A percentile compares a stretch with the other conserved stretches of the same genome.
Conservation (phyloP, 2,888 invertebrate species). For the Lamellibrachia satsuma region DNA sequence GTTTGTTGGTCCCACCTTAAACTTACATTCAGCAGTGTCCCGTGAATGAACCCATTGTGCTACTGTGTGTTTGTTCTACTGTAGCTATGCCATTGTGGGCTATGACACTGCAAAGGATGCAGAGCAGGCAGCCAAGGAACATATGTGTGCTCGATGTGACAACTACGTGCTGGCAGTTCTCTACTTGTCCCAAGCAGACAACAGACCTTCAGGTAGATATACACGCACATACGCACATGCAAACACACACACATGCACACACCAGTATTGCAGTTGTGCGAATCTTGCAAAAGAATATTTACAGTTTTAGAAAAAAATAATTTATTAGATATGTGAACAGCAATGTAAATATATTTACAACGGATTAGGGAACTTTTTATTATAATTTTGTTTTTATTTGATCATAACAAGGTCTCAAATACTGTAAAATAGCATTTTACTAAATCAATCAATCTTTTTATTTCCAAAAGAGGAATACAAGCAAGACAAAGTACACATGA, state of each 20-base stretch:
- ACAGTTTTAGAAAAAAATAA: background rate
- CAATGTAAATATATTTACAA: background rate
- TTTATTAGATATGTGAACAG: background rate
- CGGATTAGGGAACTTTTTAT: background rate
- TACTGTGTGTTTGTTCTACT: background rate
- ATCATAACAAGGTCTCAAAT: no score
- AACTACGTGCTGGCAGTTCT: background rate
- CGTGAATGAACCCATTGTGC: background rate
- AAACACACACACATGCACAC: background rate
- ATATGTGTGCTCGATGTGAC: background rate
- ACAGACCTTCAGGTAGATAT: background rate
- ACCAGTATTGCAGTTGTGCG: background rate
- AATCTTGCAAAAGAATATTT: background rate
- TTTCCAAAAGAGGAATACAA: no score
- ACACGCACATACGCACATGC: background rate
- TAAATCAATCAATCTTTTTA: no score
- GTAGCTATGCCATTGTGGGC: constrained; percentile 11
- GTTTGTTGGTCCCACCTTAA: background rate
- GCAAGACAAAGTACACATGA: no score
- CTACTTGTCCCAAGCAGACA: background rate
- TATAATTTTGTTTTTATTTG: no score
- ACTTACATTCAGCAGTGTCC: background rate
- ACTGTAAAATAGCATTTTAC: no score
- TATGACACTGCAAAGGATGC: background rate
- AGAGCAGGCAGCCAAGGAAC: background rate